phyloP scores from a whole-genome alignment of 1,140 invertebrate species.

The Spodoptera frugiperda region DNA sequence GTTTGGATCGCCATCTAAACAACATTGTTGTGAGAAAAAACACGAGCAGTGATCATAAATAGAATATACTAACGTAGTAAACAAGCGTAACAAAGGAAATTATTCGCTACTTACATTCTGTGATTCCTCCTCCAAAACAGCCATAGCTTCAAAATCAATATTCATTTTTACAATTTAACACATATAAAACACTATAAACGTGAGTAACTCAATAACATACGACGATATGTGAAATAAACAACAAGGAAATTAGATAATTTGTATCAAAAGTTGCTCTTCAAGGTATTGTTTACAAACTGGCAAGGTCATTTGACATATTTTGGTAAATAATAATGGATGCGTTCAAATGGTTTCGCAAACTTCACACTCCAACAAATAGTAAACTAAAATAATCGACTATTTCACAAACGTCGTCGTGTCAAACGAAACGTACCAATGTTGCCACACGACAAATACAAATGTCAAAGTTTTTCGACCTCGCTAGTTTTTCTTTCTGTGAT shows the following conservation, averaged over 20 bases:
- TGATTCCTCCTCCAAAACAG: conserved; percentile 81
- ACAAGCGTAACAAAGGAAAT: conserved; percentile 69
- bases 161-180: conserved; percentile 69
- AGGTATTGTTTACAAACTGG: conserved; percentile 84
- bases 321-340: conserved; percentile 66
- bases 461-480: conserved; percentile 75
- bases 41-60: conserved; percentile 27
- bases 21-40: conserved; percentile 9
- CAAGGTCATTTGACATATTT: conserved; percentile 85
- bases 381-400: conserved; percentile 36
- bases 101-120: conserved; percentile 74
- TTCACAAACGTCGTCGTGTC: conserved; percentile 32
- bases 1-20: conserved; percentile 39
- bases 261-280: conserved; percentile 57
- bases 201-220: conserved; percentile 3
- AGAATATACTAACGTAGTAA: conserved; percentile 45
- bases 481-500: conserved; percentile 76
- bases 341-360: conserved; percentile 40
- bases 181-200: background rate
- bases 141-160: conserved; percentile 82
- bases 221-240: conserved; percentile 50
- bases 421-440: conserved; percentile 46
- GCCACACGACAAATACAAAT: conserved; percentile 57
- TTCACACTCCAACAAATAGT: background rate
- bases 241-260: conserved; percentile 65